Evolutionary conservation across 1,140 invertebrate species (phyloP).

Genomic region (Drosophila guanche): DNA sequence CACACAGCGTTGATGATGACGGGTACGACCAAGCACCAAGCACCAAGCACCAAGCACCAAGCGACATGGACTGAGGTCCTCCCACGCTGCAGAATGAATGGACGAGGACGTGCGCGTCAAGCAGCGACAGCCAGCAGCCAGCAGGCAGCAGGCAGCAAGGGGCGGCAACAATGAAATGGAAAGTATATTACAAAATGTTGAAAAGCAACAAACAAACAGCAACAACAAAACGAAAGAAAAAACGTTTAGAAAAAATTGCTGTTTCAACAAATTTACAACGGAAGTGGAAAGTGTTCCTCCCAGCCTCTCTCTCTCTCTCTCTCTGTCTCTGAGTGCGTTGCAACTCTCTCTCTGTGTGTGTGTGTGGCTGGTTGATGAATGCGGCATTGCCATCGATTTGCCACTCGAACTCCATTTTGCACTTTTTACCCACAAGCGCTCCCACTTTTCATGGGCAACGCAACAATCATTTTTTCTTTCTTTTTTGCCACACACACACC

Average conservation of each 20-base stretch:
- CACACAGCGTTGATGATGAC: slow-evolving; percentile 5
- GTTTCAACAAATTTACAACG: slow-evolving; percentile 81
- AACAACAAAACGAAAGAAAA: slow-evolving; percentile 22
- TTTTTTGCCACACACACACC: slow-evolving; percentile 31
- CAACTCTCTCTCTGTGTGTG: neutral
- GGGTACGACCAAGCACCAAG: slow-evolving; percentile 8
- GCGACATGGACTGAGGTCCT: too few species aligned
- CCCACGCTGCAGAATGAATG: slow-evolving; percentile 53
- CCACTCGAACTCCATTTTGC: slow-evolving; percentile 76
- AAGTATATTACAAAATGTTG: slow-evolving; percentile 77
- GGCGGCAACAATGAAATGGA: slow-evolving; percentile 63
- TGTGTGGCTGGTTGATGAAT: slow-evolving; percentile 67
- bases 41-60: too few species aligned
- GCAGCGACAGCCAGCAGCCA: slow-evolving; percentile 32
- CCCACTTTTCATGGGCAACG: slow-evolving; percentile 51
- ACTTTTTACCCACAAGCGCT: slow-evolving; percentile 49
- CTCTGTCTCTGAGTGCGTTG: slow-evolving; percentile 28
- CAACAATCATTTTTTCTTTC: slow-evolving; percentile 32
- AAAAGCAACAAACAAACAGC: slow-evolving; percentile 37
- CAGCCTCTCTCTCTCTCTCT: neutral
- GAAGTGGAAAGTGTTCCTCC: slow-evolving; percentile 76
- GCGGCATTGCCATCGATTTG: slow-evolving; percentile 74
- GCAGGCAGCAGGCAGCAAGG: slow-evolving; percentile 17
- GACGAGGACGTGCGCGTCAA: slow-evolving; percentile 56
- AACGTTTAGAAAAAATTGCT: slow-evolving; percentile 80